Percentiles rank a stretch among this genome's conserved stretches.
Evolutionary conservation across 2,113 vertebrate species (phyloP).

Genomic region (Mionectes macconnelli): DNA sequence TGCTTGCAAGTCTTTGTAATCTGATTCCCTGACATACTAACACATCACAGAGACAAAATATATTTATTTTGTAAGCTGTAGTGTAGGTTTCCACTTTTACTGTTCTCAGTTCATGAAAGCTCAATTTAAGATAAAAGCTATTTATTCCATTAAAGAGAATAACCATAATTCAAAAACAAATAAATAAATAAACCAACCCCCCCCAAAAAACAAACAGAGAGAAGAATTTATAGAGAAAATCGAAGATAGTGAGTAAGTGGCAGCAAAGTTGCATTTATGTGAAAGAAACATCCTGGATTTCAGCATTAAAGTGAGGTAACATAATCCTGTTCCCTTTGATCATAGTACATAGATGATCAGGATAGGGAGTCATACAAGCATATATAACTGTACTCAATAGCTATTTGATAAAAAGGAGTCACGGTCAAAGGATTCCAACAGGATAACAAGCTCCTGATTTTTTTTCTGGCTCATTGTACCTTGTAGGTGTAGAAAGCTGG

Average conservation of each 20-base stretch:
- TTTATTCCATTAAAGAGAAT: slow-evolving; percentile 8
- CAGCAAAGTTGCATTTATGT: background rate
- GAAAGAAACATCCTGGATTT: background rate
- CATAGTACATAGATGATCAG: background rate
- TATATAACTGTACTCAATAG: background rate
- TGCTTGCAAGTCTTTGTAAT: background rate
- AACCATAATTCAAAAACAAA: background rate
- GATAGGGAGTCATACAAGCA: background rate
- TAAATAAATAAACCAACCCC: background rate
- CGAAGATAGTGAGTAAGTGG: background rate
- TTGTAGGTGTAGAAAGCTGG: background rate
- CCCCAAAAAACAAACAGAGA: background rate
- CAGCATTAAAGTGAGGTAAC: background rate
- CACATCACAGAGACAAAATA: background rate
- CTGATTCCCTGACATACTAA: background rate
- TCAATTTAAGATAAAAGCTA: slow-evolving; percentile 3
- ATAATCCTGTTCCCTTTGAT: background rate
- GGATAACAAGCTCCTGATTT: background rate
- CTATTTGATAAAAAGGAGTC: background rate
- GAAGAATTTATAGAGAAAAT: background rate
- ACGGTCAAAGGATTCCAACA: background rate
- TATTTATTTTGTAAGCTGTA: background rate
- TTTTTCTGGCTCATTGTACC: background rate
- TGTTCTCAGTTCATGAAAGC: background rate
- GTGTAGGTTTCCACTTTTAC: background rate